phyloP scores from a whole-genome alignment of 1,140 invertebrate genomes.

The Habropoda laboriosa region DNA sequence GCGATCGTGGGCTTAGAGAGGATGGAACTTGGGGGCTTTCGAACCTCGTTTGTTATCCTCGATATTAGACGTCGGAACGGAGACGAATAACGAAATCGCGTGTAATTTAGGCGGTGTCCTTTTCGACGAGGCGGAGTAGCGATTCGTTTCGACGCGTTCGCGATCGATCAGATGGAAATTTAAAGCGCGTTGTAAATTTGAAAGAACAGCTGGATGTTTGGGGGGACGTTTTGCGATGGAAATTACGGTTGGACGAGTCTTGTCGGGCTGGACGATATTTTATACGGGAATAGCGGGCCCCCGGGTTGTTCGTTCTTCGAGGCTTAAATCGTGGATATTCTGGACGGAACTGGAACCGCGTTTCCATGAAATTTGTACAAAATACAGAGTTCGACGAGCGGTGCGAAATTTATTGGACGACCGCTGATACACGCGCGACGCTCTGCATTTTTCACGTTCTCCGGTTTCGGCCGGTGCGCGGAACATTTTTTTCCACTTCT shows the following conservation, averaged over 20 bases:
- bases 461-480: neutral
- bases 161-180: constrained; percentile 7
- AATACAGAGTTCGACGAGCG: constrained; percentile 19
- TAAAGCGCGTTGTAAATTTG: constrained; percentile 8
- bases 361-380: constrained; percentile 42
- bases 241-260: neutral
- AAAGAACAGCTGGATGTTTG: neutral
- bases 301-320: neutral
- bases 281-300: neutral
- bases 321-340: neutral
- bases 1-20: constrained; percentile 41
- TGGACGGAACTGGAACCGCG: neutral
- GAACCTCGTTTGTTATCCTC: constrained; percentile 70
- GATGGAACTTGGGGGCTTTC: constrained; percentile 39
- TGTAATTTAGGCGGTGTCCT: no score
- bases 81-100: no score
- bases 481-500: constrained; percentile 5
- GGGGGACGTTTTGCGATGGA: neutral
- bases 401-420: constrained; percentile 29
- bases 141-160: no score
- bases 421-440: constrained; percentile 9
- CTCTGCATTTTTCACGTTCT: constrained; percentile 17
- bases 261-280: constrained; percentile 14
- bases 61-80: constrained; percentile 34
- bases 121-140: no score